Base-by-base conservation (phyloP, 2,113 vertebrate species). In the Sinocyclocheilus grahami region DNA sequence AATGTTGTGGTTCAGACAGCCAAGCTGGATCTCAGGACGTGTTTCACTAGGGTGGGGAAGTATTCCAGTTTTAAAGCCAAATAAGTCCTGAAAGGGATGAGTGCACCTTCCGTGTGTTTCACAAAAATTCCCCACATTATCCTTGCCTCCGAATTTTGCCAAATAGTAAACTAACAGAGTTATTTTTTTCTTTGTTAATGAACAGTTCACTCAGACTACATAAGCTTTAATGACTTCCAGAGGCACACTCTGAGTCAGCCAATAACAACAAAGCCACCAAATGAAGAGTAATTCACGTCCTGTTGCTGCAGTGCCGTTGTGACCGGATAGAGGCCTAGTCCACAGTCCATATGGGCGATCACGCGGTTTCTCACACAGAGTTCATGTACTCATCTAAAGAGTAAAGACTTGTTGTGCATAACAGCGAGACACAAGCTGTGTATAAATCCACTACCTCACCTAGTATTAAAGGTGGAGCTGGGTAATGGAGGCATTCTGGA, bases 171-270 rank as follows among this genome's bases (percentile, higher is more conserved):
- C 67, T 82, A 85, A 88, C n/a, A 30, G 0, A 46, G 37, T 42
- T 37, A 11, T 79, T 60, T 80, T 84, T 60, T 3, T 48, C 76
- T 27, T 63, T 46, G 81, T 74, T 86, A 84, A 88, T 75, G 69
- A 55, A 85, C 74, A 42, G 53, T 55, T 78, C 20, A 18, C 65
- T 74, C 82, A 82, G 75, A 79, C 84, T 51, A 7, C 82, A 88
- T 89, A 85, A 88, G 81, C 82, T 91, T 89, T 93, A 95, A 94
- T 94, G 83, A 89, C 67, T 93, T 93, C 92, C 92, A 94, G 92
- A 92, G 46, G 87, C 88, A 89, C 6, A 37, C 69, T 33, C 22
- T 24, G 11, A 71, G 92, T 91, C 89, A 88, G 93, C 93, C 91
- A 95, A 88, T 91, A 93, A 93, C 91, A 94, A 92, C 91, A 93